A percentile compares a stretch with the other conserved stretches of the same genome.
These are phyloP conservation scores for Eupithecia dodoneata DNA, from an alignment of 2,888 invertebrate genomes.

Conservation along the genomic window DNA sequence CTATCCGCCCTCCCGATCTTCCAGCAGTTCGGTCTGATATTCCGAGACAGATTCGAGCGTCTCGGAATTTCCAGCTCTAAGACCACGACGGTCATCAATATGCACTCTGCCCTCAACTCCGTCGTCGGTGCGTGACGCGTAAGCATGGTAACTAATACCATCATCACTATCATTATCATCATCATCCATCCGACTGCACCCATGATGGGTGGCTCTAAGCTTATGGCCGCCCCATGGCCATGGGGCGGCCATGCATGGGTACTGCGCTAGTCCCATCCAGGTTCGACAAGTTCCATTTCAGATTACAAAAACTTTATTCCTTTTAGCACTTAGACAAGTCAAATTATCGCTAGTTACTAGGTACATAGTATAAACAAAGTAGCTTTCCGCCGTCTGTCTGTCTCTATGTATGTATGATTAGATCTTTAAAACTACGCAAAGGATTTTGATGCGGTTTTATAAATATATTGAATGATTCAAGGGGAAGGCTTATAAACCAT, in stretches of 20 bases:
- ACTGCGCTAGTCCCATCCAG: neutral
- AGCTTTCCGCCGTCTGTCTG: no score
- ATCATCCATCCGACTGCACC: neutral
- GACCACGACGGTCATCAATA: slow-evolving; percentile 88
- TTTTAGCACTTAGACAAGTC: no score
- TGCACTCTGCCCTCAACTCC: slow-evolving; percentile 88
- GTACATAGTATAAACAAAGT: no score
- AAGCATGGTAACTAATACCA: slow-evolving; percentile 79
- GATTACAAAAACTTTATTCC: no score
- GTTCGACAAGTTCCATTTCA: neutral
- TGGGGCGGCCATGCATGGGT: neutral
- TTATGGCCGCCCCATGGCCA: neutral
- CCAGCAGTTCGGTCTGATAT: slow-evolving; percentile 89
- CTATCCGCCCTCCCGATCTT: slow-evolving; percentile 86
- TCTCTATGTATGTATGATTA: no score
- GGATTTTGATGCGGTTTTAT: no score
- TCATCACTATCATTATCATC: slow-evolving; percentile 32
- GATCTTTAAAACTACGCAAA: no score
- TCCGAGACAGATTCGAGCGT: slow-evolving; percentile 85
- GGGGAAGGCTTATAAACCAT: no score
- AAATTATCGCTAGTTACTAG: no score
- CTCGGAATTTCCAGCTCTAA: slow-evolving; percentile 86
- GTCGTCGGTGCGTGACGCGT: slow-evolving; percentile 87
- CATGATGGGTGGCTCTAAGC: neutral
- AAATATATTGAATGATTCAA: no score